Conservation (phyloP, 1,140 invertebrate genomes). For the Oncopeltus fasciatus region DNA sequence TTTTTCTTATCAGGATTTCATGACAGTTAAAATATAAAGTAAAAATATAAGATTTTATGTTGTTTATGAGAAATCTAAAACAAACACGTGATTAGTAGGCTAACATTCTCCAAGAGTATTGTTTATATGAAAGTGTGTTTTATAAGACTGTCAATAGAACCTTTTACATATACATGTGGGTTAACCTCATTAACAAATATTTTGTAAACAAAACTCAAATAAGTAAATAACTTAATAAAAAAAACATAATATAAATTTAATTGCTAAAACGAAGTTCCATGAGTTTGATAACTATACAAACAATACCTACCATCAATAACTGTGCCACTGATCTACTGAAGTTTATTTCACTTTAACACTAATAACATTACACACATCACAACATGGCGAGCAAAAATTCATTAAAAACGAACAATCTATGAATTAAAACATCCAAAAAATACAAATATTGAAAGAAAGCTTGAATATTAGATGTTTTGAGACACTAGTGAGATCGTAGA, state of each 20-base stretch:
- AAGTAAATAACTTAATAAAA: not conserved
- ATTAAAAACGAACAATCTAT: not conserved
- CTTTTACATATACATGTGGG: not conserved
- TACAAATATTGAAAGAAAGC: not conserved
- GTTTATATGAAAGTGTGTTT: no score
- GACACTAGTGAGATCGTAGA: slow-evolving; percentile 8
- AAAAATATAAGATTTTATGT: no score
- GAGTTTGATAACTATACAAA: slow-evolving; percentile 24
- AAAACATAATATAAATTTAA: not conserved
- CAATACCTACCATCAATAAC: slow-evolving; percentile 34
- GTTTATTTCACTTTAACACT: not conserved
- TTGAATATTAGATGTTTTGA: slow-evolving; percentile 16
- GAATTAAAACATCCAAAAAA: not conserved
- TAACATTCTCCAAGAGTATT: no score
- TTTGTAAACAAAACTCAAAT: not conserved
- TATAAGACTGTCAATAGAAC: no score
- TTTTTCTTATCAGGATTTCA: no score
- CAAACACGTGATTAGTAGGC: no score
- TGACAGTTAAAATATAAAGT: no score
- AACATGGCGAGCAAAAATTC: not conserved
- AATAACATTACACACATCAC: not conserved
- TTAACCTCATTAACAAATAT: not conserved
- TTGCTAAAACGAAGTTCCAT: not conserved
- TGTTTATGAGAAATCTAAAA: no score
- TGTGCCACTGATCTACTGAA: not conserved